Conservation (phyloP, 1,140 invertebrate genomes). For the Drosophila novamexicana region DNA sequence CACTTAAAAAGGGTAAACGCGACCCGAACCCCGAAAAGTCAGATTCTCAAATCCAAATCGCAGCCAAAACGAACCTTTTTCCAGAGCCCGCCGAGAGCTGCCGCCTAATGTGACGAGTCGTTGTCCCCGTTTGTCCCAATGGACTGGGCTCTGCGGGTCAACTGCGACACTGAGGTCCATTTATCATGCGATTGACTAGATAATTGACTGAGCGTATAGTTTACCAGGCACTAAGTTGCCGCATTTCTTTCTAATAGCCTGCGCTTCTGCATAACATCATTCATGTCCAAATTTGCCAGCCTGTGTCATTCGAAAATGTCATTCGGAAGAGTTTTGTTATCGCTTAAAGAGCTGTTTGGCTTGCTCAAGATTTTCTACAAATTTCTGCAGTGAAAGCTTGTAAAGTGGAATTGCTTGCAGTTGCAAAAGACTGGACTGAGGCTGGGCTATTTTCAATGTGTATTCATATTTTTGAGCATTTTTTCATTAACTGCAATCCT, state of each 20-base stretch:
- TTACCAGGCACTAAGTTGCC: conserved; percentile 22
- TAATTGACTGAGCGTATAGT: conserved; percentile 62
- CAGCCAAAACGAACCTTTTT: conserved; percentile 31
- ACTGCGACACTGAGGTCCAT: conserved; percentile 58
- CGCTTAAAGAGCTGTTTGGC: neutral
- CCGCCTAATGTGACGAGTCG: conserved; percentile 52
- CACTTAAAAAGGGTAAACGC: conserved; percentile 75
- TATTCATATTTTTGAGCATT: no score
- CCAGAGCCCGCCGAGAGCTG: conserved; percentile 22
- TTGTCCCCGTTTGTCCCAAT: conserved; percentile 4
- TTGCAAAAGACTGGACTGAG: no score
- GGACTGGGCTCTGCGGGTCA: conserved; percentile 6
- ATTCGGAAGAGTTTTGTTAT: neutral
- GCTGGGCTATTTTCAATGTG: no score
- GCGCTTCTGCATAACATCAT: conserved; percentile 10
- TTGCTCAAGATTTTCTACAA: no score
- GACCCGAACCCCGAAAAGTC: conserved; percentile 16
- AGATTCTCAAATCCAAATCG: conserved; percentile 18
- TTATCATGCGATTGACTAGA: conserved; percentile 82
- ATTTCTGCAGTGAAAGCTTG: no score
- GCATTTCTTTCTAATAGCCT: conserved; percentile 5
- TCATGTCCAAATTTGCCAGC: neutral
- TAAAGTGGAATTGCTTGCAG: no score
- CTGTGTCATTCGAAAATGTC: no score
- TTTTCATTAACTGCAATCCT: no score